Conservation (phyloP, 2,113 vertebrate genomes). For the Oenanthe melanoleuca region DNA sequence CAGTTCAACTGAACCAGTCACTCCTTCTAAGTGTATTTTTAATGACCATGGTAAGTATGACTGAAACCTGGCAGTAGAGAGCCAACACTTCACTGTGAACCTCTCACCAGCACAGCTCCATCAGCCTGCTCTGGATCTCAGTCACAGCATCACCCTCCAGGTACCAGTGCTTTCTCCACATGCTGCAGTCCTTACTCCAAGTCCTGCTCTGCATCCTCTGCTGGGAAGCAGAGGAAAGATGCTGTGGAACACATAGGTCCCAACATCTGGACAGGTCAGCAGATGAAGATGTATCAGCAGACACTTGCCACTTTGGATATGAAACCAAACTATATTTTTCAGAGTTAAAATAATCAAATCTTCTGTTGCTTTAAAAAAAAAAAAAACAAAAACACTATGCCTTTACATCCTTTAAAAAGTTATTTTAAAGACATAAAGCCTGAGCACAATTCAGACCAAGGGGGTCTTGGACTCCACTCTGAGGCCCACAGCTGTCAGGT, state of each 20-base stretch:
- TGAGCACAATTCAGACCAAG: neutral
- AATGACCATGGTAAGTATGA: neutral
- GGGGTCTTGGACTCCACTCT: neutral
- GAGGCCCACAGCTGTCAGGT: neutral
- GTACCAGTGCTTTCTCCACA: neutral
- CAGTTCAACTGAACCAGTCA: neutral
- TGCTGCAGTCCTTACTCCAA: neutral
- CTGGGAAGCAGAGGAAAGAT: conserved; percentile 7
- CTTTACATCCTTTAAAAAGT: neutral
- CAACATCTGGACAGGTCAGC: neutral
- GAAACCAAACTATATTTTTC: neutral
- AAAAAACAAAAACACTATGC: too few relatives aligned
- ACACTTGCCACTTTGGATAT: neutral
- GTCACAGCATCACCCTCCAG: neutral
- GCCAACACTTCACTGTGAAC: neutral
- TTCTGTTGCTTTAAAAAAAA: neutral
- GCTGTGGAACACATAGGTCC: neutral
- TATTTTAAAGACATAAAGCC: neutral
- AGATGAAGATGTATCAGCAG: neutral
- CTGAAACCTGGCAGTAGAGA: neutral
- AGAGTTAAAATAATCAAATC: neutral
- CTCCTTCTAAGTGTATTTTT: neutral
- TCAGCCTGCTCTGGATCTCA: neutral
- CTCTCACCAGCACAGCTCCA: neutral
- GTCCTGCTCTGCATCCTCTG: neutral